These are phyloP conservation scores for Corythornis cristatus DNA, from an alignment of 2,113 vertebrate genomes.

Conservation along the genomic window DNA sequence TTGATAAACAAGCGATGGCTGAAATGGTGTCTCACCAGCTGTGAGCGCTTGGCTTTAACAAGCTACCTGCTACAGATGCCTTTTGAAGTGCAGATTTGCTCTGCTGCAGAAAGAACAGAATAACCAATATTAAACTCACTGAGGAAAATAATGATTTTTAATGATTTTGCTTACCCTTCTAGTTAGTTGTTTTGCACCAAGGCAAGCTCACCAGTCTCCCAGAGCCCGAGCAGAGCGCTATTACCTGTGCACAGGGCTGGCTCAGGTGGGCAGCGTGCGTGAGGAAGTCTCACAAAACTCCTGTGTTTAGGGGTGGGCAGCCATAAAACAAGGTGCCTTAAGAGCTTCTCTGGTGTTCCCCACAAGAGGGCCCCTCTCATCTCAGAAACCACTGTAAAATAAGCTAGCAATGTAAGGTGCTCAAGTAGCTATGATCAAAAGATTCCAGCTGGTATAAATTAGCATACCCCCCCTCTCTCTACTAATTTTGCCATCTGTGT, in stretches of 20 bases:
- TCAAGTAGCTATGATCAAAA: background rate
- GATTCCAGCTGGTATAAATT: background rate
- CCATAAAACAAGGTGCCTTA: background rate
- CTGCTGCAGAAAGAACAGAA: background rate
- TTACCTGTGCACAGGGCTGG: background rate
- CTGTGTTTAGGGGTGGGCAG: background rate
- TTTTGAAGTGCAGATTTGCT: background rate
- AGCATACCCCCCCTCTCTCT: background rate
- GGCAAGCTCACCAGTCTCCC: background rate
- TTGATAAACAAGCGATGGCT: background rate
- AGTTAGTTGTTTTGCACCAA: background rate
- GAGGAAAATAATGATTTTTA: background rate
- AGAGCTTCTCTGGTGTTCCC: background rate
- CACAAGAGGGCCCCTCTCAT: background rate
- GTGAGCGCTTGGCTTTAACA: background rate
- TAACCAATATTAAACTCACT: background rate
- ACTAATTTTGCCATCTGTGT: background rate
- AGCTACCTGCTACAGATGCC: background rate
- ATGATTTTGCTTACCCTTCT: too few relatives aligned
- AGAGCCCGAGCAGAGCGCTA: background rate
- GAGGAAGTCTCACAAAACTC: background rate
- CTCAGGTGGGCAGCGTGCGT: accelerated
- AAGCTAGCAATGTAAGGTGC: background rate
- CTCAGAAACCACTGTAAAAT: background rate
- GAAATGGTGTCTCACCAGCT: background rate